Evolutionary conservation across 2,888 invertebrate species (phyloP).

Genomic region (Eupeodes luniger): DNA sequence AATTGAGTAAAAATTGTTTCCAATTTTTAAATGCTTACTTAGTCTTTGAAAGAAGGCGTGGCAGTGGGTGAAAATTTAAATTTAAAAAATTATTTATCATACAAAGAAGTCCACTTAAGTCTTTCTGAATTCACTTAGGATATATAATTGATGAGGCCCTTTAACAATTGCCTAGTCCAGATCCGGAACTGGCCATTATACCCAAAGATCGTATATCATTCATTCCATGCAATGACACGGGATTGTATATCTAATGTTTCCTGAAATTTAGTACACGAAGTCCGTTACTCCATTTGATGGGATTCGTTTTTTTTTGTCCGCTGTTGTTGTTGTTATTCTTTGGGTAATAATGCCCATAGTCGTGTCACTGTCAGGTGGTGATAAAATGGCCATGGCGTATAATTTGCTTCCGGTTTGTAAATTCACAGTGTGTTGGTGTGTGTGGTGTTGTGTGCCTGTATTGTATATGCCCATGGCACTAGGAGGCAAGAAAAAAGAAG

Average conservation of each 20-base stretch:
- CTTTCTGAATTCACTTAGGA: too few species aligned
- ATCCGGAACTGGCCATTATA: not conserved
- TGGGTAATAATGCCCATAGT: constrained; percentile 25
- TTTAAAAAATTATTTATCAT: too few species aligned
- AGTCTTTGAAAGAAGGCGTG: too few species aligned
- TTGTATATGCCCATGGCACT: not conserved
- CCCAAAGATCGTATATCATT: constrained; percentile 46
- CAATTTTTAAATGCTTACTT: too few species aligned
- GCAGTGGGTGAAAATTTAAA: too few species aligned
- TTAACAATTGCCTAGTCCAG: not conserved
- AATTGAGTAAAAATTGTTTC: too few species aligned
- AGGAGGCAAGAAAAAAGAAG: not conserved
- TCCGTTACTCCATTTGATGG: constrained; percentile 59
- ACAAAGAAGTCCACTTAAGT: too few species aligned
- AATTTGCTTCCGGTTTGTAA: constrained; percentile 28
- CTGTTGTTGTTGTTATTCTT: not conserved
- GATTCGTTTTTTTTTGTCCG: constrained; percentile 51
- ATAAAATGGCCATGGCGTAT: constrained; percentile 14
- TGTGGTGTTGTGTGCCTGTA: not conserved
- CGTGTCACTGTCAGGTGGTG: constrained; percentile 53
- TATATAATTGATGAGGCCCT: too few species aligned
- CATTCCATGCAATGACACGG: constrained; percentile 39
- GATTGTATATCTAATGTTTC: constrained; percentile 59
- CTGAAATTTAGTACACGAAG: constrained; percentile 70
- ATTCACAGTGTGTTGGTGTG: not conserved